Conservation (phyloP, 2,888 invertebrate genomes). For the Agapetus fuscipes region DNA sequence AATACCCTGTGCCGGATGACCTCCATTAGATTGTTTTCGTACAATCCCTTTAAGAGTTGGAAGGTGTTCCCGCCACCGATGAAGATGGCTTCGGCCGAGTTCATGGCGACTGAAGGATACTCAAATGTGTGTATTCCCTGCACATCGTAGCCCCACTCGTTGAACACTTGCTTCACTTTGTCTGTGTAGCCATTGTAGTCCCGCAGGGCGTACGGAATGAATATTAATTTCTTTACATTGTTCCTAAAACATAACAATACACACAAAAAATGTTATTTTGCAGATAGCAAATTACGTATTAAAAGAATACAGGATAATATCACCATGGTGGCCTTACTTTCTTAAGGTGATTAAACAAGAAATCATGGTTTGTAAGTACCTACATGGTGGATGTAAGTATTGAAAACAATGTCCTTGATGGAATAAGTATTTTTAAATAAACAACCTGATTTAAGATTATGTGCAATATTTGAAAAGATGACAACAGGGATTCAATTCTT, state of each 20-base stretch:
- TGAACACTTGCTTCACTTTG: slow-evolving; percentile 48
- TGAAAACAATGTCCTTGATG: too few species aligned
- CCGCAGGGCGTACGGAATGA: slow-evolving; percentile 65
- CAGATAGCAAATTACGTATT: too few species aligned
- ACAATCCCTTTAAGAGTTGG: slow-evolving; percentile 57
- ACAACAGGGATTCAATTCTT: too few species aligned
- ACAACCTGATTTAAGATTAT: too few species aligned
- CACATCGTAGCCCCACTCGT: slow-evolving; percentile 55
- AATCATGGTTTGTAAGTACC: too few species aligned
- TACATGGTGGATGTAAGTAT: too few species aligned
- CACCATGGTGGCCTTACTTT: too few species aligned
- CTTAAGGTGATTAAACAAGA: too few species aligned
- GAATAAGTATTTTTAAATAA: too few species aligned
- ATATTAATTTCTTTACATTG: slow-evolving; percentile 53
- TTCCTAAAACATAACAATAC: slow-evolving; percentile 41
- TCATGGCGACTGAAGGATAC: slow-evolving; percentile 47
- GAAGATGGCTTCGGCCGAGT: slow-evolving; percentile 59
- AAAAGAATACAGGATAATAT: too few species aligned
- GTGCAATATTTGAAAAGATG: too few species aligned
- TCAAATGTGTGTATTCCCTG: slow-evolving; percentile 54
- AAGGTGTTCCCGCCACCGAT: slow-evolving; percentile 79
- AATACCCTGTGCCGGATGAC: slow-evolving; percentile 53
- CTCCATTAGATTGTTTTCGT: slow-evolving; percentile 55
- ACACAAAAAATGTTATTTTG: slow-evolving; percentile 8
- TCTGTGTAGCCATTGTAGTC: slow-evolving; percentile 57